Base-by-base conservation (phyloP, 2,797 vertebrate species). In the Phrynocephalus forsythii region DNA sequence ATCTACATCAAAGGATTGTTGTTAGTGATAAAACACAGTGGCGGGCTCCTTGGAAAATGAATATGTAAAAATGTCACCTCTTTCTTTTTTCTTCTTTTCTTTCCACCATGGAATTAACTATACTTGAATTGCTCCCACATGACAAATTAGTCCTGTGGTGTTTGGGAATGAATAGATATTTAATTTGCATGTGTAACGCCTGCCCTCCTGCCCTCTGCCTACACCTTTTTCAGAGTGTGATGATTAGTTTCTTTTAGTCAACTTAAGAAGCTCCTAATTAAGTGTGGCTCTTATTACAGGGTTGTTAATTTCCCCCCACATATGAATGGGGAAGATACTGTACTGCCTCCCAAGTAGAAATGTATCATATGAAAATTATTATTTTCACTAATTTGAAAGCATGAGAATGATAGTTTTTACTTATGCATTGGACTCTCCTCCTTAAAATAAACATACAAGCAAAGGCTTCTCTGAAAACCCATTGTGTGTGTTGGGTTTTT, bases 151-250 rank as follows among this genome's bases (percentile, higher is more conserved):
- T 81, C 86, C 26, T 83, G 82, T 52, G 83, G 77, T 85, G 86
- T 90, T 88, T 91, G 86, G 60, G 86, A 91, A 92, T 87, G 94
- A 94, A 90, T 89, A 93, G 83, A 83, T 73, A 72, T 38, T 86
- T 81, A 7, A 5, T 93, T 87, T 87, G 89, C 89, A 84, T 94
- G 79, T 89, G 90, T 91, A 90, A 84, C 82, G 89, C 76, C 67
- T 76, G 9, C 69, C 26, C n/a, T 63, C 88, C 90, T 90, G 75
- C 85, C 66, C 79, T 33, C 86, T 88, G 68, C 87, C 87, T 79
- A 85, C 89, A 90, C 81, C 86, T 91, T 82, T 33, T 86, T 69
- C 72, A 18, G 86, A 83, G 79, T n/a, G 16, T 20, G 28, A 79
- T 85, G 72, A 82, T 85, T 89, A 87, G 88, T 82, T 90, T 85